Evolutionary conservation across 2,888 invertebrate species (phyloP).

Genomic region (Andrena praecox): DNA sequence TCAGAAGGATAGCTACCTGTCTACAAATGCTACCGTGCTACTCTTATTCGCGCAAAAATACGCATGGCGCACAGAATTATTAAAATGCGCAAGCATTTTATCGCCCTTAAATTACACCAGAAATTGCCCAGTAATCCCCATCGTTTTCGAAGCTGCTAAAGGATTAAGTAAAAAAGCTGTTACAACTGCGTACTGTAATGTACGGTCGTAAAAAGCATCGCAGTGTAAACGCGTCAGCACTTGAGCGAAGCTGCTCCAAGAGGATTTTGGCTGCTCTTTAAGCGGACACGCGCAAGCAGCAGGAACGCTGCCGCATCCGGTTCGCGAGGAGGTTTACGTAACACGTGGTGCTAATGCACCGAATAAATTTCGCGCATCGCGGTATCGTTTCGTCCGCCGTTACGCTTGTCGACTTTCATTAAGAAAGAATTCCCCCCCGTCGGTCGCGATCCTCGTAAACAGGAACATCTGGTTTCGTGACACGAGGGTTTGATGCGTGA

Average conservation of each 20-base stretch:
- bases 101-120: not conserved
- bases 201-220: slow-evolving; percentile 11
- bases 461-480: not conserved
- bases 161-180: not conserved
- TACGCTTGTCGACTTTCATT: slow-evolving; percentile 13
- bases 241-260: slow-evolving; percentile 13
- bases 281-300: slow-evolving; percentile 3
- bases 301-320: slow-evolving; percentile 19
- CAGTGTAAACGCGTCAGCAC: slow-evolving; percentile 44
- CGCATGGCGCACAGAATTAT: not conserved
- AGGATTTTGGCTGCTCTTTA: slow-evolving; percentile 20
- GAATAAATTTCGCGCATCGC: slow-evolving; percentile 39
- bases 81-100: not conserved
- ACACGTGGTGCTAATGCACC: slow-evolving; percentile 14
- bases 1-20: too few species aligned
- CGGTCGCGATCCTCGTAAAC: not conserved
- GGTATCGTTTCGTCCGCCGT: slow-evolving; percentile 5
- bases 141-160: not conserved
- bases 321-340: slow-evolving; percentile 28
- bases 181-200: not conserved
- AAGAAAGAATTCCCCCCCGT: slow-evolving; percentile 24
- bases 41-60: not conserved
- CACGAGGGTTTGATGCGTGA: not conserved
- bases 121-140: not conserved
- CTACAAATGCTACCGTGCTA: too few species aligned